Conservation (phyloP, 1,140 invertebrate species). For the Gryllus bimaculatus region DNA sequence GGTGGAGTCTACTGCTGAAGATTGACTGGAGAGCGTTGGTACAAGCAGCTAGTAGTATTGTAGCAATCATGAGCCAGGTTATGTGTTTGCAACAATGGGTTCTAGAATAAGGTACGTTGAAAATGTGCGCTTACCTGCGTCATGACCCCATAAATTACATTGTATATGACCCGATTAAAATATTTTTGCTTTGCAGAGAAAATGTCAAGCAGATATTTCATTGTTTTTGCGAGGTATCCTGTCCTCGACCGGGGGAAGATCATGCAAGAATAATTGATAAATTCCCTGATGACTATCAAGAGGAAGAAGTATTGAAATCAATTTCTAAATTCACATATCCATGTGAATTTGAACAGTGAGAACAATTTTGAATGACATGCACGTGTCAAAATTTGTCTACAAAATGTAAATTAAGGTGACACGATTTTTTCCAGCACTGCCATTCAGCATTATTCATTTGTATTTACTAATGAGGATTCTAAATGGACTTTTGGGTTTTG, state of each 20-base stretch:
- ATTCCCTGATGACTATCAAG: slow-evolving; percentile 62
- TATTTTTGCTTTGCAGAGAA: slow-evolving; percentile 42
- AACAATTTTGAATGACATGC: slow-evolving; percentile 10
- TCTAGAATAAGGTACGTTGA: not conserved
- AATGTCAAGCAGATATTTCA: slow-evolving; percentile 72
- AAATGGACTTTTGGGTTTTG: slow-evolving; percentile 96
- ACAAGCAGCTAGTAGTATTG: not conserved
- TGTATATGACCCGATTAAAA: not conserved
- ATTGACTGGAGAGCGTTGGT: not conserved
- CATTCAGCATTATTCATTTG: slow-evolving; percentile 87
- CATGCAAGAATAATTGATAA: slow-evolving; percentile 65
- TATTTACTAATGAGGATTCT: slow-evolving; percentile 85
- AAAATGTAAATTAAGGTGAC: not conserved
- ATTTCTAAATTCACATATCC: slow-evolving; percentile 79
- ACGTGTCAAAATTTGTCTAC: not conserved
- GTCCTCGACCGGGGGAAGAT: slow-evolving; percentile 43
- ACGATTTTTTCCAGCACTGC: slow-evolving; percentile 42
- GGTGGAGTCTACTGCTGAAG: not conserved
- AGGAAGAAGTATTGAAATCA: slow-evolving; percentile 66
- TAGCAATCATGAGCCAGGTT: not conserved
- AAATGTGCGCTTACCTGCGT: not conserved
- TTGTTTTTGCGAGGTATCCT: slow-evolving; percentile 72
- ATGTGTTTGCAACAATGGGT: not conserved
- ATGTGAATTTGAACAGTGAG: slow-evolving; percentile 69
- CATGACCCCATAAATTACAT: not conserved